A percentile compares a stretch with the other conserved stretches of the same genome.
These are phyloP conservation scores for Sterna hirundo DNA, from an alignment of 2,113 vertebrate species.

Conservation along the genomic window DNA sequence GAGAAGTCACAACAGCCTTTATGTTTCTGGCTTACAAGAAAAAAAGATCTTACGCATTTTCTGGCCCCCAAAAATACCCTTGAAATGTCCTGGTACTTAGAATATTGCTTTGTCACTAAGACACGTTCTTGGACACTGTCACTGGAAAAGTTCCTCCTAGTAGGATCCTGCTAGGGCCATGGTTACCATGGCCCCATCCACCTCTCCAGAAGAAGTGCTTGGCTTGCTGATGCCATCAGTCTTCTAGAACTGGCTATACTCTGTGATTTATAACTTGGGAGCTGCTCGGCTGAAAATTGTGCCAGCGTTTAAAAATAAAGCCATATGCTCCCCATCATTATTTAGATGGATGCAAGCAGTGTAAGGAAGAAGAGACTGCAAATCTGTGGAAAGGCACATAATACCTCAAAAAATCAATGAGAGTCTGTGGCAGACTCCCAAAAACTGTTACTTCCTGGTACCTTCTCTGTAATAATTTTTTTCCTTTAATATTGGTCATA, in stretches of 20 bases:
- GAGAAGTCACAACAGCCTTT: not conserved
- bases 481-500: not conserved
- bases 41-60: not conserved
- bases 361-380: not conserved
- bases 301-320: constrained; percentile 30
- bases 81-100: not conserved
- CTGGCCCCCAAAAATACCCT: not conserved
- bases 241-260: not conserved
- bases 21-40: not conserved
- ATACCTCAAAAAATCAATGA: not conserved
- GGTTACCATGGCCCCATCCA: not conserved
- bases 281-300: not conserved
- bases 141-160: not conserved
- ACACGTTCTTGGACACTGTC: not conserved
- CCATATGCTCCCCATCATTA: not conserved
- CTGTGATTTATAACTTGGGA: not conserved
- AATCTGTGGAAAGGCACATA: not conserved
- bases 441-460: not conserved
- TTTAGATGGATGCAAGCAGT: not conserved
- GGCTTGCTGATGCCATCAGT: not conserved
- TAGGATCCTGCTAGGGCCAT: not conserved
- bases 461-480: not conserved
- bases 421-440: not conserved
- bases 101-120: not conserved
- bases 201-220: not conserved